These are phyloP conservation scores for Papilio glaucus DNA, from an alignment of 1,140 invertebrate genomes.

Conservation along the genomic window DNA sequence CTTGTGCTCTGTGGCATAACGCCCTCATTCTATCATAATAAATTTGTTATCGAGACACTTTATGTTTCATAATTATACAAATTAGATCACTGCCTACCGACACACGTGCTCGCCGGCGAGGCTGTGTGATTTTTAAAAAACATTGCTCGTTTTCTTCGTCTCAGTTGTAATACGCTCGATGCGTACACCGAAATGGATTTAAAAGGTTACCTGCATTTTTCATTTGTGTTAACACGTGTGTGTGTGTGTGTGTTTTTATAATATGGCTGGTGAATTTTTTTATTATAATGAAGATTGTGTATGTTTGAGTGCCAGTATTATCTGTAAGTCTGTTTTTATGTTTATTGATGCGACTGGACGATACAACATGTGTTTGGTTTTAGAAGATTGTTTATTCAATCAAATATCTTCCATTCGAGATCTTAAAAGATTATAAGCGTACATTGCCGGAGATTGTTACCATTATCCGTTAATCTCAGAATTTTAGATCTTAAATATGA, in stretches of 20 bases:
- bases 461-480: background rate
- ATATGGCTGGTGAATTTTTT: background rate
- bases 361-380: background rate
- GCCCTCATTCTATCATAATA: slow-evolving; percentile 40
- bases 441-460: background rate
- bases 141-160: background rate
- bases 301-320: background rate
- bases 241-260: background rate
- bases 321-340: background rate
- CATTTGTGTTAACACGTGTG: background rate
- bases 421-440: background rate
- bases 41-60: slow-evolving; percentile 47
- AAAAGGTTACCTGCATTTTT: slow-evolving; percentile 1
- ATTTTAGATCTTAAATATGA: too few species aligned
- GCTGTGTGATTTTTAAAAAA: background rate
- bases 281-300: background rate
- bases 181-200: background rate
- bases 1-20: slow-evolving; percentile 41
- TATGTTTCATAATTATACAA: slow-evolving; percentile 56
- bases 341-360: background rate
- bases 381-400: background rate
- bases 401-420: background rate
- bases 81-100: slow-evolving; percentile 47
- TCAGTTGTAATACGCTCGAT: background rate
- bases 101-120: slow-evolving; percentile 15